These are phyloP conservation scores for Pyrgus malvae DNA, from an alignment of 2,888 invertebrate genomes.

Conservation along the genomic window DNA sequence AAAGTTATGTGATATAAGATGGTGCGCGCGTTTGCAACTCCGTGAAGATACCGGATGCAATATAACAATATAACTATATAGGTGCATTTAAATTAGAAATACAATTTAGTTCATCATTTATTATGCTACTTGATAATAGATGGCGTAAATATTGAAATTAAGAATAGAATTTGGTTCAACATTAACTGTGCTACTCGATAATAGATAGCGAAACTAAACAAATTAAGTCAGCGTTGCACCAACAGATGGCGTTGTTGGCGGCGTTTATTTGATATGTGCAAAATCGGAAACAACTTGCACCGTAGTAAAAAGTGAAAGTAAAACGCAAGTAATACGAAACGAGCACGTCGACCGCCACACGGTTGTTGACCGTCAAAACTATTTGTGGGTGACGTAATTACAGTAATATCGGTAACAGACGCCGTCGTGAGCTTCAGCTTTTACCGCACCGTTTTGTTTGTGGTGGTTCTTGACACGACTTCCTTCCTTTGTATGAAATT, in stretches of 20 bases:
- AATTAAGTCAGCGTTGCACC: not conserved
- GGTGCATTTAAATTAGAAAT: too few relatives aligned
- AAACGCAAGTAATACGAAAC: conserved; percentile 46
- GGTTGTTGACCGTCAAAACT: conserved; percentile 78
- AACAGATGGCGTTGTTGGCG: not conserved
- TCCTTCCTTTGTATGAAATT: conserved; percentile 1
- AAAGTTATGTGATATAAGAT: too few relatives aligned
- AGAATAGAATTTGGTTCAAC: not conserved
- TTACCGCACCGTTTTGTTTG: conserved; percentile 24
- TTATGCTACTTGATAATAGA: conserved; percentile 37
- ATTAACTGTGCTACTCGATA: conserved; percentile 32
- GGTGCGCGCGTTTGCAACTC: too few relatives aligned
- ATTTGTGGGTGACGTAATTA: conserved; percentile 55
- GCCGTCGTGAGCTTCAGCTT: conserved; percentile 33
- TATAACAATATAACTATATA: too few relatives aligned
- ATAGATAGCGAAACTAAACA: conserved; percentile 43
- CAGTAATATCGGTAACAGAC: conserved; percentile 39
- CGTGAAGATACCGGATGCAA: too few relatives aligned
- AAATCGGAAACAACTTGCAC: not conserved
- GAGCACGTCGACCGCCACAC: conserved; percentile 60
- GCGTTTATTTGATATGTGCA: too few relatives aligned
- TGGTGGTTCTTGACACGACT: not conserved
- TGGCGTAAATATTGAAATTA: conserved; percentile 35
- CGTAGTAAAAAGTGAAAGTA: conserved; percentile 62
- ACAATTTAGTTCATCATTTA: not conserved